Conservation (phyloP, 2,113 vertebrate species). For the Hystrix brachyura region DNA sequence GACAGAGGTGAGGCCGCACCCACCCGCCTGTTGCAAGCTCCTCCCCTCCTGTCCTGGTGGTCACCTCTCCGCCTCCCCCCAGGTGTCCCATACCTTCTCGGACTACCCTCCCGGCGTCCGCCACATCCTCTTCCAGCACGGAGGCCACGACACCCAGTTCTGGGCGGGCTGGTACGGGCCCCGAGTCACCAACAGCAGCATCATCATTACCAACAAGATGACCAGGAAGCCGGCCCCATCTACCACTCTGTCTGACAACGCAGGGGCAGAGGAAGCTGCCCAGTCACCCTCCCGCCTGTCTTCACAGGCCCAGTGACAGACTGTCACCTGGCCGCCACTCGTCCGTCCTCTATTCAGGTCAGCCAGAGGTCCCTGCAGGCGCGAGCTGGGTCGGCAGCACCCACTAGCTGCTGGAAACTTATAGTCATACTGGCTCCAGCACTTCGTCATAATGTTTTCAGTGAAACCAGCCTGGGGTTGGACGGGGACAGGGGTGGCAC, state of each 20-base stretch:
- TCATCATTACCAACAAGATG: slow-evolving; percentile 87
- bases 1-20: slow-evolving; percentile 85
- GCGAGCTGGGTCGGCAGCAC: neutral
- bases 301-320: no score
- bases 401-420: neutral
- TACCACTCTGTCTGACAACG: accelerated
- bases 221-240: neutral
- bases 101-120: slow-evolving; percentile 94
- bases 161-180: slow-evolving; percentile 97
- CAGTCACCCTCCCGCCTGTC: accelerated
- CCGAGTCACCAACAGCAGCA: slow-evolving; percentile 94
- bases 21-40: neutral
- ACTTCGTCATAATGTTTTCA: slow-evolving; percentile 52
- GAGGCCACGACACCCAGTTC: slow-evolving; percentile 93
- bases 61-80: neutral
- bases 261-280: neutral
- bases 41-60: neutral
- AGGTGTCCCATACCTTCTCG: slow-evolving; percentile 94
- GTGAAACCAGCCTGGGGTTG: slow-evolving; percentile 5
- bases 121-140: slow-evolving; percentile 92
- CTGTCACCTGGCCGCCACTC: neutral
- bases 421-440: neutral
- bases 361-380: neutral
- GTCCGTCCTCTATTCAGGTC: neutral
- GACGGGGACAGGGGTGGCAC: neutral